These are phyloP conservation scores for Lasiurus cinereus DNA, from an alignment of 2,113 vertebrate genomes.

Conservation along the genomic window DNA sequence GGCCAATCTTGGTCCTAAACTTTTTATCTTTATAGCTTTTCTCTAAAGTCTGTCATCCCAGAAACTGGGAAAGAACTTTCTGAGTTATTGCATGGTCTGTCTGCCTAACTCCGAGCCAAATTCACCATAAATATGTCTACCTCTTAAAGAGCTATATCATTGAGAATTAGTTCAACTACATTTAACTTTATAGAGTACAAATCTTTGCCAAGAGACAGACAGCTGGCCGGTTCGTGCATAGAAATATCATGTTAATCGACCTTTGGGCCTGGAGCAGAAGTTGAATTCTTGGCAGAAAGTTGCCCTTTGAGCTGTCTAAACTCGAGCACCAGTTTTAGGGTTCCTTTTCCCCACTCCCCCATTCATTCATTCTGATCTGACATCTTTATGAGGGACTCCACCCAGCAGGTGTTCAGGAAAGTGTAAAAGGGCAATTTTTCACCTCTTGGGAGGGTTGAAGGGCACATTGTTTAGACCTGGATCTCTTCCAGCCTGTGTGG, in stretches of 20 bases:
- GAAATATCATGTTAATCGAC: not conserved
- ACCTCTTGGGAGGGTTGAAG: not conserved
- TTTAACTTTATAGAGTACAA: not conserved
- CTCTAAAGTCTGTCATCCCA: not conserved
- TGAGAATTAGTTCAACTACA: not conserved
- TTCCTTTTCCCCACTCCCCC: not conserved
- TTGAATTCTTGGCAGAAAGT: conserved; percentile 35
- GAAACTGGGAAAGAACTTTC: not conserved
- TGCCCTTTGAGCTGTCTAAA: not conserved
- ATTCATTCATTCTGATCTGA: conserved; percentile 36
- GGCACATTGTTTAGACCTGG: conserved; percentile 66
- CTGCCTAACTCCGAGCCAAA: not conserved
- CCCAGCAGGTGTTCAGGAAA: not conserved
- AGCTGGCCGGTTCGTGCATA: not conserved
- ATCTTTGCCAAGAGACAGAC: not conserved
- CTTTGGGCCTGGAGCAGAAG: not conserved
- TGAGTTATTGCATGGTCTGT: not conserved
- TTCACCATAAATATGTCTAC: not conserved
- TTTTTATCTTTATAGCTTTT: not conserved
- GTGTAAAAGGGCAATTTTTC: not conserved
- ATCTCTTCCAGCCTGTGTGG: conserved; percentile 82
- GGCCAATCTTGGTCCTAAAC: not conserved
- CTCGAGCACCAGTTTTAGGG: not conserved
- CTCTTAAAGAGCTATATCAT: not conserved
- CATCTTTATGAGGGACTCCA: not conserved